Base-by-base conservation (phyloP, 64 coral and sea anemone genomes). In the Catalaphyllia jardinei region DNA sequence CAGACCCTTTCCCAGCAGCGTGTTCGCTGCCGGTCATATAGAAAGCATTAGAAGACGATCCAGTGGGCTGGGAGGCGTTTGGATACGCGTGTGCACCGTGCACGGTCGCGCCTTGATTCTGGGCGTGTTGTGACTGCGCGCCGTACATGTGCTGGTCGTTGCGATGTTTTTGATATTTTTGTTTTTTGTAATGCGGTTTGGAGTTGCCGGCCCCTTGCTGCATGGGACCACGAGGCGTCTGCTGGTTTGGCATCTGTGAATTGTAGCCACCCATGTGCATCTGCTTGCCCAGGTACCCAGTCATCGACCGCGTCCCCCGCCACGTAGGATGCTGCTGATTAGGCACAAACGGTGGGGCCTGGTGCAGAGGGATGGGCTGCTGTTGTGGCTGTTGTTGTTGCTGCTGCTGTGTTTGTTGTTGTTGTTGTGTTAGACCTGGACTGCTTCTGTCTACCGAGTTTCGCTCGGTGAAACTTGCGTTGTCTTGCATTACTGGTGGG, bases 311-410 rank as follows among this genome's bases (percentile, higher is more conserved):
- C 11, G 63, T 8, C 7, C 19, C 49, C 6, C 90, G 73, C 90
- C 90, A 87, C 18, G 38, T 0, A 20, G 20, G 78, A 73, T 83
- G 90, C 14, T 69, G 90, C 42, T 92, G 90, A 22, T 78, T 78
- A 60, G 74, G 88, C 11, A 64, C 52, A 50, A 63, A 87, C 39
- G 42, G 74, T 16, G 57, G 35, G 30, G 28, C 54, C 17, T 92
- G 90, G 20, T 84, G 42, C 38, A 92, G 20, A 13, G 57, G 74
- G 19, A 84, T 82, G 13, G 31, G 79, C 29, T 73, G 79, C n/a
- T 82, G 89, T 20, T 62, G 67, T 52, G 67, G 67, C 11, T 59
- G 22, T 62, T 92, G 89, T 16, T 76, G 72, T 29, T 73, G 67
- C 13, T 73, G 85, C 29, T 87, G 85, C 10, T 74, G 86, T 24